These are phyloP conservation scores for Vanessa tameamea DNA, from an alignment of 1,140 invertebrate species.

Conservation along the genomic window DNA sequence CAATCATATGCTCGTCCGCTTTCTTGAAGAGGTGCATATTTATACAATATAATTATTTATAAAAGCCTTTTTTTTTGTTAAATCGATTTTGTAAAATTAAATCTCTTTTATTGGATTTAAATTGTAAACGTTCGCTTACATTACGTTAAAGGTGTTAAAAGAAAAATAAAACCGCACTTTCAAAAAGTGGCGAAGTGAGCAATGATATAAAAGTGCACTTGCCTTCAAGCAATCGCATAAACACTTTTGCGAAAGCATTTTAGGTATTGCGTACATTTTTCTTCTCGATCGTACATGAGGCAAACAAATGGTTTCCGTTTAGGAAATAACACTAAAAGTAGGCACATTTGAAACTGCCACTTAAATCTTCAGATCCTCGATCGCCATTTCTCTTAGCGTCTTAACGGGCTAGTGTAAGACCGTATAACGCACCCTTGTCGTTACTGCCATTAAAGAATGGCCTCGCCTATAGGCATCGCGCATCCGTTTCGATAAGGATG, in stretches of 20 bases:
- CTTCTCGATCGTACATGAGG: conserved; percentile 69
- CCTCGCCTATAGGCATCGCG: conserved; percentile 13
- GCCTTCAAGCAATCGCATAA: conserved; percentile 58
- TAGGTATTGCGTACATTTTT: conserved; percentile 67
- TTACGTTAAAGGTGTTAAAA: conserved; percentile 17
- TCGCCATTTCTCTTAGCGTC: conserved; percentile 76
- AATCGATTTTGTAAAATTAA: background rate
- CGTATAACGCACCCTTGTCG: conserved; percentile 61
- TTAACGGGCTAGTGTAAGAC: conserved; percentile 58
- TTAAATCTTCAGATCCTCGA: conserved; percentile 78
- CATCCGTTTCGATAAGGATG: conserved; percentile 30
- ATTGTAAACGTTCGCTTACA: background rate
- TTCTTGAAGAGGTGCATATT: no score
- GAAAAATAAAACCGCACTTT: conserved; percentile 12
- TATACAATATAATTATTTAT: no score
- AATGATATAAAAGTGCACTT: conserved; percentile 55
- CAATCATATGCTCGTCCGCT: no score
- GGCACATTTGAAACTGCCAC: conserved; percentile 78
- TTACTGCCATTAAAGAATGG: conserved; percentile 58
- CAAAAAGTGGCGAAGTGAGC: conserved; percentile 43
- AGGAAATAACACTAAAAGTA: conserved; percentile 80
- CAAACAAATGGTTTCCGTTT: conserved; percentile 79
- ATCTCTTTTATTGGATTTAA: background rate
- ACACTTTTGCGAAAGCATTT: conserved; percentile 59
- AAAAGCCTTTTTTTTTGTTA: background rate